Conservation (phyloP, 2,888 invertebrate genomes). For the Nephrocerus scutellatus region DNA sequence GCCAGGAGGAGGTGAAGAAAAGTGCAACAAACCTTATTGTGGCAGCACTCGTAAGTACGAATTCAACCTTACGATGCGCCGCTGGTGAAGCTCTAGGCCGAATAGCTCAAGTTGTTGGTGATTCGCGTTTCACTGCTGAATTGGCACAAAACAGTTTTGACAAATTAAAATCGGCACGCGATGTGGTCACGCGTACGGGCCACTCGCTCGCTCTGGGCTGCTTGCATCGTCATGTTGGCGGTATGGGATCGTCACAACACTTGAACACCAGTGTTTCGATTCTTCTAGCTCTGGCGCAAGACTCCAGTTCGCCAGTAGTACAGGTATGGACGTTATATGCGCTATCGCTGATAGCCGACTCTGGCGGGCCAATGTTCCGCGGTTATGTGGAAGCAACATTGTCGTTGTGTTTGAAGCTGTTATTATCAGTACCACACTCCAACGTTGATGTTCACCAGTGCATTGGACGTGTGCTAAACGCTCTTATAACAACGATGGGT, state of each 20-base stretch:
- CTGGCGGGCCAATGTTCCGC: constrained; percentile 98
- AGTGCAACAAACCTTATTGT: constrained; percentile 74
- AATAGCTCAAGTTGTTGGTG: constrained; percentile 82
- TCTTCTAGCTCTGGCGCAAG: constrained; percentile 87
- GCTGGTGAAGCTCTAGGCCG: constrained; percentile 93
- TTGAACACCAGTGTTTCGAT: constrained; percentile 91
- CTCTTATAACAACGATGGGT: constrained; percentile 94
- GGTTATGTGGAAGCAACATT: constrained; percentile 93
- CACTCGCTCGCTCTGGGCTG: constrained; percentile 93
- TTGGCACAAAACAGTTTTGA: constrained; percentile 86
- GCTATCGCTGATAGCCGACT: constrained; percentile 89
- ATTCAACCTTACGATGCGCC: constrained; percentile 80
- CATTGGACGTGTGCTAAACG: constrained; percentile 86
- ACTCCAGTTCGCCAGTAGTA: constrained; percentile 86
- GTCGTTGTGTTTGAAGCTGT: constrained; percentile 79
- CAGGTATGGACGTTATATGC: constrained; percentile 98
- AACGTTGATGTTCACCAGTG: constrained; percentile 88
- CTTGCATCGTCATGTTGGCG: constrained; percentile 90
- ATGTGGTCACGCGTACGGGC: constrained; percentile 78
- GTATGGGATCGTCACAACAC: constrained; percentile 93
- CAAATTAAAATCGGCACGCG: constrained; percentile 74
- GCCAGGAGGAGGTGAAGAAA: constrained; percentile 84
- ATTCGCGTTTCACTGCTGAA: constrained; percentile 81
- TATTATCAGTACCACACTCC: constrained; percentile 84
- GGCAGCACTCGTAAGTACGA: constrained; percentile 67